Base-by-base conservation (phyloP, 1,140 invertebrate species). In the Sipha flava region DNA sequence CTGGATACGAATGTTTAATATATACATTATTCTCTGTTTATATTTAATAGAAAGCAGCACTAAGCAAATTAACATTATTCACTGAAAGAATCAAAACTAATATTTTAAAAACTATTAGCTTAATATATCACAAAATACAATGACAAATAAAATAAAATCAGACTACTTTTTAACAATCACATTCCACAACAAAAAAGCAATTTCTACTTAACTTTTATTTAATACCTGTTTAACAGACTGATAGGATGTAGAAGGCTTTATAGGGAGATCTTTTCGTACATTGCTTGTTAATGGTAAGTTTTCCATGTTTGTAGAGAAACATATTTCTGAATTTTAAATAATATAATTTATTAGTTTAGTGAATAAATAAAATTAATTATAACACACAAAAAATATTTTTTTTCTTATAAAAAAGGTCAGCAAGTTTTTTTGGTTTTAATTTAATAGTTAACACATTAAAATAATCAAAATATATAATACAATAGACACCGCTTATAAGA, bases 271-370 rank as follows among this genome's bases (percentile, higher is more conserved):
- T 47, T 70, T 75, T 40, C 73, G 52, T 59, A 37, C 16, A 77
- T 59, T 77, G 21, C 73, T 77, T 43, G 73, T 77, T 16, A 77
- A 77, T 59, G 73, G 73, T 77, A 77, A 77, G 12, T 59, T 77
- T 77, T 77, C 73, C 73, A 77, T 77, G 14, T 57, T 77, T 77
- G 45, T 43, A 1, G 73, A 77, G 23, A 77, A 77, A 52, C 73
- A 77, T 77, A 77, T 18, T 77, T 77, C 73, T 77, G 52, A 57
- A 59, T 57, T 52, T 77, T 26, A 59, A 75, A 77, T 16, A 77
- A 54, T 34, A 49, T 31, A 31, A 49, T n/a, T n/a, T 34, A 49
- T 47, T 47, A 49, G 26, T 47, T 29, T 10, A 18, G 14, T n/a
- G 6, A 49, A 21, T 49, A 45, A 70, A 70, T 45, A 47, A 0